Evolutionary conservation across 2,888 invertebrate genomes (phyloP).

Genomic region (Cistogaster globosa): DNA sequence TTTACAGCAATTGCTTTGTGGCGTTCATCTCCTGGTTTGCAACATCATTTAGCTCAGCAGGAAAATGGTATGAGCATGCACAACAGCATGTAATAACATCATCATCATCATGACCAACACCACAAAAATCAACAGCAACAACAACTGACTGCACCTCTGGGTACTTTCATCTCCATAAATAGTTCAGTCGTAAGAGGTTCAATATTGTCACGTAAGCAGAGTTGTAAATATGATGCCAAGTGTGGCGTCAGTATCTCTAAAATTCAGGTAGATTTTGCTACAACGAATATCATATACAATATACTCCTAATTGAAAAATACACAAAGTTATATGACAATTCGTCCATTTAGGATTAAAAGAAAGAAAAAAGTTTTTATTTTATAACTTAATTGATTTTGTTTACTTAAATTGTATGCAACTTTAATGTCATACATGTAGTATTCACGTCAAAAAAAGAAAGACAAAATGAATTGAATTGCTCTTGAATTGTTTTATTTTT

Average conservation of each 20-base stretch:
- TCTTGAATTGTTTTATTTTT: too few species aligned
- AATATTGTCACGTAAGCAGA: constrained; percentile 82
- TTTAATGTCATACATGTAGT: not conserved
- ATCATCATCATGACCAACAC: constrained; percentile 74
- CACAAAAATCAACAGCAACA: not conserved
- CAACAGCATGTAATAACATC: constrained; percentile 79
- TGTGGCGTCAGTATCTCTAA: constrained; percentile 83
- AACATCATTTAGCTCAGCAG: constrained; percentile 83
- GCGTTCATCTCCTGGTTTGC: constrained; percentile 88
- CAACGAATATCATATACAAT: not conserved
- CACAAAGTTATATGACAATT: not conserved
- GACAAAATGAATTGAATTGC: not conserved
- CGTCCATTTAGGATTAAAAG: not conserved
- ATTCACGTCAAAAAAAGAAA: not conserved
- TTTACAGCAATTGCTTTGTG: constrained; percentile 93
- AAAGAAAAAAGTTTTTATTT: constrained; percentile 5
- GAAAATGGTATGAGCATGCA: constrained; percentile 76
- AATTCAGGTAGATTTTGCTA: constrained; percentile 80
- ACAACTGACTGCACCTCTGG: constrained; percentile 16
- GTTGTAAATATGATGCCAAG: constrained; percentile 83
- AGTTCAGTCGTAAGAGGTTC: constrained; percentile 70
- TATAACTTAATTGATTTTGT: constrained; percentile 23
- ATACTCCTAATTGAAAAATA: not conserved
- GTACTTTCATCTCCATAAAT: constrained; percentile 59
- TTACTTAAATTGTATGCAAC: constrained; percentile 4